Percentiles rank a stretch among this genome's conserved stretches.
Evolutionary conservation across 2,113 vertebrate genomes (phyloP).

Genomic region (Calidris pygmaea): DNA sequence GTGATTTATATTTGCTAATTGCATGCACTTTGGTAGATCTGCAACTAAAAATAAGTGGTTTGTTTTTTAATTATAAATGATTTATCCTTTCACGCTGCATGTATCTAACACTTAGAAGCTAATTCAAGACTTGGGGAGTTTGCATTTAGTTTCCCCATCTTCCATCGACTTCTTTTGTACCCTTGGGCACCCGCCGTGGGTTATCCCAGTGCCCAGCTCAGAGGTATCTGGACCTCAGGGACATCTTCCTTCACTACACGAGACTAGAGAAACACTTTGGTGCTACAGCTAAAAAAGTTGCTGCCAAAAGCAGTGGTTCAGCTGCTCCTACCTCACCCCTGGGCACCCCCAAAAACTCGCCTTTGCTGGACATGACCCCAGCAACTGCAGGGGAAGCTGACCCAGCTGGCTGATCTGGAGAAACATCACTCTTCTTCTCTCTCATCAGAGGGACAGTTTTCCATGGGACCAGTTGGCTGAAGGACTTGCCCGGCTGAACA

Average conservation of each 20-base stretch:
- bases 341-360: neutral
- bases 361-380: neutral
- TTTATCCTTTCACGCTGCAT: constrained; percentile 15
- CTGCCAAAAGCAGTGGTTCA: neutral
- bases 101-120: neutral
- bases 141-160: neutral
- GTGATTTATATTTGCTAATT: constrained; percentile 68
- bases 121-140: neutral
- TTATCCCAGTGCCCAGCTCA: neutral
- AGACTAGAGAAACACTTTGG: neutral
- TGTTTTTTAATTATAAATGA: constrained; percentile 51
- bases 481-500: neutral
- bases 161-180: neutral
- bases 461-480: neutral
- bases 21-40: constrained; percentile 58
- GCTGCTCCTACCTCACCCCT: neutral
- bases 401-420: neutral
- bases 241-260: neutral
- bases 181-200: accelerated
- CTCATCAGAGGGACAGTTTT: neutral
- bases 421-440: neutral
- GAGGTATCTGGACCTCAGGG: neutral
- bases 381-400: neutral
- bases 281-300: neutral
- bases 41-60: constrained; percentile 65